These are phyloP conservation scores for Stegodyphus mimosarum DNA, from an alignment of 1,140 invertebrate species.

Conservation along the genomic window DNA sequence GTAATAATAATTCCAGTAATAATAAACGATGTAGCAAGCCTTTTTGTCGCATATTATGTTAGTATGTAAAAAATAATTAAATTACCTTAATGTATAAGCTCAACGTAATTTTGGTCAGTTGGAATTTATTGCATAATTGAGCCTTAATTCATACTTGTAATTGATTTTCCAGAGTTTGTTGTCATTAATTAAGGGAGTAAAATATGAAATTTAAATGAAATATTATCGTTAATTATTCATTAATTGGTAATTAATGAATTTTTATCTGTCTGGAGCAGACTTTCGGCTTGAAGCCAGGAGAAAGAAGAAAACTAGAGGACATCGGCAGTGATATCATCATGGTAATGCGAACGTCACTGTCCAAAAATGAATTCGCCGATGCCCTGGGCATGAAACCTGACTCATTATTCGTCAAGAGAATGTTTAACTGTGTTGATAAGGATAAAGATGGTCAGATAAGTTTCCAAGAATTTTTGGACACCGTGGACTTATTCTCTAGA, in stretches of 20 bases:
- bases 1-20: too few relatives aligned
- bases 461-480: conserved; percentile 97
- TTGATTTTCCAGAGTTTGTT: too few relatives aligned
- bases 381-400: conserved; percentile 96
- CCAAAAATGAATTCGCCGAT: conserved; percentile 95
- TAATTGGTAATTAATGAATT: background rate
- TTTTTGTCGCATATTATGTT: too few relatives aligned
- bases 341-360: conserved; percentile 92
- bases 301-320: conserved; percentile 75
- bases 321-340: conserved; percentile 87
- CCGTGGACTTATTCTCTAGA: conserved; percentile 81
- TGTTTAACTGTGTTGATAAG: conserved; percentile 99
- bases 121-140: too few relatives aligned
- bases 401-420: conserved; percentile 97
- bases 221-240: too few relatives aligned
- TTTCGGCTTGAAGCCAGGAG: conserved; percentile 81
- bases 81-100: too few relatives aligned
- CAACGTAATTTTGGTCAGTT: too few relatives aligned
- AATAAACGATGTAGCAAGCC: too few relatives aligned
- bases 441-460: conserved; percentile 95
- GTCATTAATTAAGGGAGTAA: too few relatives aligned
- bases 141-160: too few relatives aligned
- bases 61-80: too few relatives aligned
- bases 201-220: too few relatives aligned
- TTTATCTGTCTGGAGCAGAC: conserved; percentile 70